A percentile compares a stretch with the other conserved stretches of the same genome.
Evolutionary conservation across 2,113 vertebrate genomes (phyloP).

Genomic region (Campylomormyrus tamandua): DNA sequence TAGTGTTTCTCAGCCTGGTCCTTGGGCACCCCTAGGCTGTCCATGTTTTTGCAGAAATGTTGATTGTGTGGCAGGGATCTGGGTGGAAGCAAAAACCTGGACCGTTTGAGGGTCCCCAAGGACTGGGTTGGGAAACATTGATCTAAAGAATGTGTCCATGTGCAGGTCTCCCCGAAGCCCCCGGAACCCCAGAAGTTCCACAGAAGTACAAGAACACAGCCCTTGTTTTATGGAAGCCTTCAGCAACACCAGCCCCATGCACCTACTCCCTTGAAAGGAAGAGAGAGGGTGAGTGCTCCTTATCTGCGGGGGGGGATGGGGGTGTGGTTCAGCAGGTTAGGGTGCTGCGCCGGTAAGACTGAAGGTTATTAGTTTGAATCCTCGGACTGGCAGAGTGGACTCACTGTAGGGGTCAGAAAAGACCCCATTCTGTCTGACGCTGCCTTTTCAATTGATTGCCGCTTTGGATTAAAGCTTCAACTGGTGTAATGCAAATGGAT

Average conservation of each 20-base stretch:
- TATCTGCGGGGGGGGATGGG: not conserved
- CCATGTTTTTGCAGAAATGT: not conserved
- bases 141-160: not conserved
- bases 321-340: not conserved
- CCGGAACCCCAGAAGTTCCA: slow-evolving; percentile 85
- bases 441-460: not conserved
- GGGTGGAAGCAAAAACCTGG: not conserved
- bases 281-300: slow-evolving; percentile 64
- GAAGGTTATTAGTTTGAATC: not conserved
- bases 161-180: slow-evolving; percentile 78
- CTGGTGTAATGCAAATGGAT: not conserved
- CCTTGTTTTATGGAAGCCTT: slow-evolving; percentile 87
- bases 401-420: not conserved
- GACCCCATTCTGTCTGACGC: not conserved
- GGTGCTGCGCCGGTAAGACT: not conserved
- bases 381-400: not conserved
- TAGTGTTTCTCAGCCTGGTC: not conserved
- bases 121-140: not conserved
- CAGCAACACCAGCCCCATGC: slow-evolving; percentile 80
- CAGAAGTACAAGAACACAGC: slow-evolving; percentile 91
- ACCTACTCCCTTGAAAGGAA: slow-evolving; percentile 82
- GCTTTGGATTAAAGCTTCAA: not conserved
- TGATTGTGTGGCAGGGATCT: not conserved
- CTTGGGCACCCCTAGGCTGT: not conserved
- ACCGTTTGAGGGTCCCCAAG: not conserved